phyloP scores from a whole-genome alignment of 92 coral and sea anemone genomes.

The Porites rus region DNA sequence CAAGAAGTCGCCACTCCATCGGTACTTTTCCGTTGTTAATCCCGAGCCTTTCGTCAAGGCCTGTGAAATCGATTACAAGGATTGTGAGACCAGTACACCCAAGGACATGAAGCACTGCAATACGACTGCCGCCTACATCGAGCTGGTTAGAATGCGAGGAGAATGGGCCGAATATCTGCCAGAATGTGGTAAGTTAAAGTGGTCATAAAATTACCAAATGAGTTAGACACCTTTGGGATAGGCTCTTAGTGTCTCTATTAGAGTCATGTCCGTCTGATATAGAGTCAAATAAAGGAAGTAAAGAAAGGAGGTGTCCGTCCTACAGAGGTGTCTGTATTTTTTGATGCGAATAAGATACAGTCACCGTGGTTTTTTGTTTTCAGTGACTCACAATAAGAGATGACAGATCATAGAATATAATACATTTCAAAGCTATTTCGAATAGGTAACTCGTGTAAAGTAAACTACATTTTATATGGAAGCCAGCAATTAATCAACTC shows the following conservation, averaged over 20 bases:
- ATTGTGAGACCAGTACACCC: constrained; percentile 71
- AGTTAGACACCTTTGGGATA: too few species aligned
- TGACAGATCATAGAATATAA: too few species aligned
- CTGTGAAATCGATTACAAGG: constrained; percentile 83
- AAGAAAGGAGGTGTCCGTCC: too few species aligned
- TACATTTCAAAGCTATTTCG: too few species aligned
- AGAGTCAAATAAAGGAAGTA: too few species aligned
- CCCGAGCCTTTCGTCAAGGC: constrained; percentile 93
- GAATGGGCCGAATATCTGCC: constrained; percentile 87
- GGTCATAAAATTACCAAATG: too few species aligned
- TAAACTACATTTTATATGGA: background rate
- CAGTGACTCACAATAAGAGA: background rate
- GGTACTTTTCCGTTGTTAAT: constrained; percentile 70
- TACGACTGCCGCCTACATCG: constrained; percentile 94
- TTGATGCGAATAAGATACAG: too few species aligned
- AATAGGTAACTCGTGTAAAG: too few species aligned
- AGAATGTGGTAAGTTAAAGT: constrained; percentile 85
- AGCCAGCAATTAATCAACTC: background rate
- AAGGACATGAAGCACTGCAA: constrained; percentile 94
- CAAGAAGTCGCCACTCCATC: constrained; percentile 79
- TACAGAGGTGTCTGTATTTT: too few species aligned
- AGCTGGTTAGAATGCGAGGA: constrained; percentile 87
- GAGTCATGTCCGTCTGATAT: too few species aligned
- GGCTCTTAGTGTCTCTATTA: too few species aligned
- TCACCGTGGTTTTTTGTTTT: too few species aligned